phyloP scores from a whole-genome alignment of 1,140 invertebrate genomes.

The Bombus sylvicola region DNA sequence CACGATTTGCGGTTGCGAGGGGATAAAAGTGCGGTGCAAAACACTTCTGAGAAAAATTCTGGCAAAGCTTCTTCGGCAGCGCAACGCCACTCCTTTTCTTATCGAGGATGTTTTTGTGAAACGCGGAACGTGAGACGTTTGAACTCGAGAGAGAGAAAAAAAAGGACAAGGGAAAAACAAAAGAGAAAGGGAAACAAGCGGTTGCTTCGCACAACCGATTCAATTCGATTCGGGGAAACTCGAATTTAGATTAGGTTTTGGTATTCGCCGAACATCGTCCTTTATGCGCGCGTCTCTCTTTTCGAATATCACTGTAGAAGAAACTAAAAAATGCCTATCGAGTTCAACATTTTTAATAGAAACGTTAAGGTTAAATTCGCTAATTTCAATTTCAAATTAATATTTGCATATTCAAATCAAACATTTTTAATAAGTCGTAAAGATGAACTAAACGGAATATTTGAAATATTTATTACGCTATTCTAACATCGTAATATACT shows the following conservation, averaged over 20 bases:
- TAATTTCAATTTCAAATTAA: not conserved
- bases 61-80: slow-evolving; percentile 8
- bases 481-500: not conserved
- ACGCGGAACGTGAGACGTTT: slow-evolving; percentile 11
- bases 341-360: not conserved
- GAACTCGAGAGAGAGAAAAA: not conserved
- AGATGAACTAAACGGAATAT: not conserved
- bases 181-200: not conserved
- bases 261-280: not conserved
- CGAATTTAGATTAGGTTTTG: slow-evolving; percentile 5
- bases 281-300: too few relatives aligned
- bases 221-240: slow-evolving; percentile 13
- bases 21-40: slow-evolving; percentile 49
- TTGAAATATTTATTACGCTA: not conserved
- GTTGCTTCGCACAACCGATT: not conserved
- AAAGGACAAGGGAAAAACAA: not conserved
- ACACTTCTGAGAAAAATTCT: slow-evolving; percentile 55
- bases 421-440: not conserved
- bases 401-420: not conserved
- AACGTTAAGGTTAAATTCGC: too few relatives aligned
- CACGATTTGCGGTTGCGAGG: slow-evolving; percentile 39
- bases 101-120: slow-evolving; percentile 32
- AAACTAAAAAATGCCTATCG: not conserved
- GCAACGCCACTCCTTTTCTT: slow-evolving; percentile 29
- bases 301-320: too few relatives aligned